Conservation (phyloP, 2,888 invertebrate species). For the Tricholauxania praeusta region DNA sequence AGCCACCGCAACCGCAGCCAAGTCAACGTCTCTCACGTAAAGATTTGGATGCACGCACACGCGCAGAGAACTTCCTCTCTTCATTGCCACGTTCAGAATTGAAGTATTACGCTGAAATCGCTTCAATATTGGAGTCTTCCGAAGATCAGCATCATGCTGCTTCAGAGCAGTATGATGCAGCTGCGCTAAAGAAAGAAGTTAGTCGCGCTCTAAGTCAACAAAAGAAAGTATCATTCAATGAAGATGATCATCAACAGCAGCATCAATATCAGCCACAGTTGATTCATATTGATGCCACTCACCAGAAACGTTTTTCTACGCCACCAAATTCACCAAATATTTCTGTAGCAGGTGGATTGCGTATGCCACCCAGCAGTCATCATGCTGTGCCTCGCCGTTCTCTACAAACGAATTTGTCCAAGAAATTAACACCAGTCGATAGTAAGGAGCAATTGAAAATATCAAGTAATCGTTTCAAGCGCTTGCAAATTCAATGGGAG, state of each 20-base stretch:
- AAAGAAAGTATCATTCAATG: constrained; percentile 67
- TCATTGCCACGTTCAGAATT: constrained; percentile 67
- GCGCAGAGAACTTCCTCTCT: constrained; percentile 66
- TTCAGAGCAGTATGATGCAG: constrained; percentile 64
- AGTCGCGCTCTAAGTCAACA: constrained; percentile 67
- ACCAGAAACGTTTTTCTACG: constrained; percentile 69
- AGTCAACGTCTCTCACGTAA: constrained; percentile 64
- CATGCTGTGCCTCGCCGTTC: constrained; percentile 31
- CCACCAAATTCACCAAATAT: constrained; percentile 84
- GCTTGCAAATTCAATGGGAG: constrained; percentile 68
- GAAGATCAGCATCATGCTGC: constrained; percentile 52
- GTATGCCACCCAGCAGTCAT: constrained; percentile 42
- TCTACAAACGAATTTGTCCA: constrained; percentile 24
- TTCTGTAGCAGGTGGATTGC: constrained; percentile 69
- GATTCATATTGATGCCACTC: constrained; percentile 44
- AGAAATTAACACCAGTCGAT: constrained; percentile 33
- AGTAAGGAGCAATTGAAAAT: constrained; percentile 64
- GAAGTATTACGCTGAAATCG: constrained; percentile 68
- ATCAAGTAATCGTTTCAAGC: constrained; percentile 67
- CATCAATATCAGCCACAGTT: constrained; percentile 32
- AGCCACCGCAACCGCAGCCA: constrained; percentile 48
- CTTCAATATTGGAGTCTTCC: constrained; percentile 65
- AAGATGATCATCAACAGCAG: constrained; percentile 47
- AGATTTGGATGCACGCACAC: constrained; percentile 65
- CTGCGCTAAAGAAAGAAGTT: constrained; percentile 67